These are phyloP conservation scores for Plagodis pulveraria DNA, from an alignment of 2,888 invertebrate species.

Conservation along the genomic window DNA sequence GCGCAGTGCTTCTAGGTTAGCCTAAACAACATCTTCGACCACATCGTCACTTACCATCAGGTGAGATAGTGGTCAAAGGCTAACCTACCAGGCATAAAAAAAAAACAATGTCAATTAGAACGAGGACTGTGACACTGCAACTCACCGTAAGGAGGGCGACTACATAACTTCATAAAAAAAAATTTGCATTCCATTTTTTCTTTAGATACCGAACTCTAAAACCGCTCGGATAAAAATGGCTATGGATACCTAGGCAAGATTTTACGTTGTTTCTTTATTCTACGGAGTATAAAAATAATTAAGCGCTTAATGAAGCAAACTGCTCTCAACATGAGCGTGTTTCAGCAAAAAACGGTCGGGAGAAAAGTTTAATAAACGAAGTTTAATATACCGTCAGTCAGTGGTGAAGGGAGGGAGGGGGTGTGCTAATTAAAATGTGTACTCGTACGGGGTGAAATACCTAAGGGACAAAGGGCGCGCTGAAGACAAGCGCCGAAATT, in stretches of 20 bases:
- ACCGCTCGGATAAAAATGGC: no score
- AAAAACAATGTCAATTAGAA: no score
- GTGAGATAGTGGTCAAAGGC: no score
- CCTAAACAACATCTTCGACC: no score
- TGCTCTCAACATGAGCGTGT: constrained; percentile 21
- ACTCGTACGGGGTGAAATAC: constrained; percentile 19
- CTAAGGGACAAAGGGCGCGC: constrained; percentile 40
- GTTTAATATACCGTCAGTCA: constrained; percentile 45
- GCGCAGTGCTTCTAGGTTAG: no score
- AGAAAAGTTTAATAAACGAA: constrained; percentile 44
- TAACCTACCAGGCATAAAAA: no score
- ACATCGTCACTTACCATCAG: no score
- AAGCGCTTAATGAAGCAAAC: constrained; percentile 29
- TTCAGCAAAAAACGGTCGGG: constrained; percentile 24
- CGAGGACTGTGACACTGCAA: no score
- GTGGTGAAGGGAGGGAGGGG: constrained; percentile 23
- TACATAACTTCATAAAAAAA: no score
- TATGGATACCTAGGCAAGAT: constrained; percentile 7
- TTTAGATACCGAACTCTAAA: background rate
- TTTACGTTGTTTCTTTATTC: constrained; percentile 1
- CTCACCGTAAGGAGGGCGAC: no score
- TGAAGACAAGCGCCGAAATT: constrained; percentile 15
- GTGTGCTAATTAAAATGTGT: constrained; percentile 51
- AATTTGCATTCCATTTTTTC: background rate
- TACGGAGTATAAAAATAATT: constrained; percentile 19